Evolutionary conservation across 2,797 vertebrate genomes (phyloP), one percentile per base, ranked within the genome.

Genomic region (Pseudotriccus pelzelni): DNA sequence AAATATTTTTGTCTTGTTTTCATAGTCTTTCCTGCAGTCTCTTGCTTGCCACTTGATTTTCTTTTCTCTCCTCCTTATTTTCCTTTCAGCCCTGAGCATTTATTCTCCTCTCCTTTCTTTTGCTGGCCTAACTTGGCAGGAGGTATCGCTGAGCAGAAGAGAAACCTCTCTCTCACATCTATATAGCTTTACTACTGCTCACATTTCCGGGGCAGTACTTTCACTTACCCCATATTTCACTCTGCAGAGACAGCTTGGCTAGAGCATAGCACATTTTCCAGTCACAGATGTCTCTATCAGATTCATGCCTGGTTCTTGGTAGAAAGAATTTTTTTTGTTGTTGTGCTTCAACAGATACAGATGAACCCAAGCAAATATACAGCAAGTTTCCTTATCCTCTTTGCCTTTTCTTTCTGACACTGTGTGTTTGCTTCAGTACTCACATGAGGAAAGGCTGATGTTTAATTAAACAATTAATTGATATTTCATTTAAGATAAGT

Each of bases 211-310:
- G 56, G 43, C 84, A 91, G 43, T 75, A 37, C 59, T 94, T 96
- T 81, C 58, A 62, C 79, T 94, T 93, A 94, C 30, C 50, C 76
- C 39, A 4, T 94, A 94, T 93, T 94, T 97, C 73, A 95, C 43
- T 66, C 53, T 66, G 53, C 46, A 73, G 14, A 93, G 69, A 78
- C 82, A 90, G 44, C 79, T 94, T 93, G 87, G 91, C 91, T 43
- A 75, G 83, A 74, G 60, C 4, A 2, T 12, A 75, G 85, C 73
- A 66, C 66, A 36, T 91, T 95, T 96, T 95, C 90, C 90, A 97
- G 73, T 66, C 90, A 91, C 83, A 90, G 80, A 84, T 94, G 80
- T 91, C 87, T 89, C 53, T 84, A 34, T 86, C 62, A 0, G 59
- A 88, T 90, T 72, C 70, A 52, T 67, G 80, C 69, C 77, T 93